Percentiles rank a stretch among this genome's conserved stretches.
Conservation (phyloP, 2,888 invertebrate species). For the Hedychridium roseum region DNA sequence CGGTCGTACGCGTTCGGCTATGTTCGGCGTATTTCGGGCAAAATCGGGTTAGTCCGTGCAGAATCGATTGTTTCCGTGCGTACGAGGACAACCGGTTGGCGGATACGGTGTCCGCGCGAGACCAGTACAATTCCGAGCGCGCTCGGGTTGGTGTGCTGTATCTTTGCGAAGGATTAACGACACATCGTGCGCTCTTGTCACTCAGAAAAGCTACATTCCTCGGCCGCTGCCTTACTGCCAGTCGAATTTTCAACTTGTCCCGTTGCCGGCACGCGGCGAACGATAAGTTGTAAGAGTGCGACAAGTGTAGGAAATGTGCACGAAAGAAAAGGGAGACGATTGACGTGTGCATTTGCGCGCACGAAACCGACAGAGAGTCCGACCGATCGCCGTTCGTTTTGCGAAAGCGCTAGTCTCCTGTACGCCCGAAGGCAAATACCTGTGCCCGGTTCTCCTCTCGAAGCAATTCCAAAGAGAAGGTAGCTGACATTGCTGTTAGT, state of each 20-base stretch:
- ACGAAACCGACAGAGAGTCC: too few species aligned
- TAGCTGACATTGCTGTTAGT: too few species aligned
- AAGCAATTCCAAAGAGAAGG: too few species aligned
- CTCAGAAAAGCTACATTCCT: too few species aligned
- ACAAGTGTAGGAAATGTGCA: constrained; percentile 23
- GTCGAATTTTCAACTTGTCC: neutral
- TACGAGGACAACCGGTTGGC: constrained; percentile 60
- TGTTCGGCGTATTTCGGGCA: constrained; percentile 33
- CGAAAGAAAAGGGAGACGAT: constrained; percentile 25
- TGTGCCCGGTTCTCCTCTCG: constrained; percentile 33
- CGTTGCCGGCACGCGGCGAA: neutral
- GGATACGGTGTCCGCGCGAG: constrained; percentile 42
- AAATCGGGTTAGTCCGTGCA: constrained; percentile 31
- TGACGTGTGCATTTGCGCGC: constrained; percentile 19
- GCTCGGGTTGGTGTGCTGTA: constrained; percentile 40
- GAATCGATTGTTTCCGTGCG: constrained; percentile 41
- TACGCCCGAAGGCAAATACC: constrained; percentile 48
- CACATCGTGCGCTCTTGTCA: constrained; percentile 13
- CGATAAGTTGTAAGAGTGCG: constrained; percentile 7
- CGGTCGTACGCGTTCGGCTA: constrained; percentile 24
- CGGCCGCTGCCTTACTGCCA: neutral
- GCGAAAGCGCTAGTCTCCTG: constrained; percentile 30
- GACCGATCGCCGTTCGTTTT: constrained; percentile 19
- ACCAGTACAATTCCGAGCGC: constrained; percentile 55
- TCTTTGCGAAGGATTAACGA: constrained; percentile 20